Conservation (phyloP, 2,888 invertebrate species). For the Bellardia pandia region DNA sequence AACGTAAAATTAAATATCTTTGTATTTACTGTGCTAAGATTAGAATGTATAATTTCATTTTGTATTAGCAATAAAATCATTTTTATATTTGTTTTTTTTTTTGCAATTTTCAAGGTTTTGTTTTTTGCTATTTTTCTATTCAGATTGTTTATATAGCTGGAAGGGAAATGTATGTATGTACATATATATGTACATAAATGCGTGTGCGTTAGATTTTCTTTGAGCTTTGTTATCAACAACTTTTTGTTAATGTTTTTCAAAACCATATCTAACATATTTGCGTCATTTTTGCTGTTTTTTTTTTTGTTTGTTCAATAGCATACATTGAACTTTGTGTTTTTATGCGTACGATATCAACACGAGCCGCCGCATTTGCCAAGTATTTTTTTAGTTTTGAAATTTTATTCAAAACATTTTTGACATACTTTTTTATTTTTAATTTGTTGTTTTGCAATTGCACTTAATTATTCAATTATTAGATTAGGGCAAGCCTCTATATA, state of each 20-base stretch:
- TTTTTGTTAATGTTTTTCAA: slow-evolving; percentile 27
- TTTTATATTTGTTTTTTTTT: neutral
- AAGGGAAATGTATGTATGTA: neutral
- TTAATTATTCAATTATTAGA: neutral
- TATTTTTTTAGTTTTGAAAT: slow-evolving; percentile 1
- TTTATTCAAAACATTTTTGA: slow-evolving; percentile 25
- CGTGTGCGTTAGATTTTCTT: too few species aligned
- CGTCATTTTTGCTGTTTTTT: slow-evolving; percentile 36
- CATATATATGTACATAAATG: too few species aligned
- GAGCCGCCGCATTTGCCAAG: slow-evolving; percentile 21
- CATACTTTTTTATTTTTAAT: slow-evolving; percentile 37
- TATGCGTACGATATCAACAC: neutral
- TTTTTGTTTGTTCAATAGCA: slow-evolving; percentile 41
- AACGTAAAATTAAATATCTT: neutral
- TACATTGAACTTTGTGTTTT: slow-evolving; percentile 51
- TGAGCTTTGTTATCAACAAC: neutral
- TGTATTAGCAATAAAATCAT: neutral
- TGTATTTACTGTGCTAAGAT: slow-evolving; percentile 17
- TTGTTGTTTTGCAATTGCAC: slow-evolving; percentile 28
- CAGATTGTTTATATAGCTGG: neutral
- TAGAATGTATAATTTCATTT: neutral
- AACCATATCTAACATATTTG: slow-evolving; percentile 24
- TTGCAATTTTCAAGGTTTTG: slow-evolving; percentile 35
- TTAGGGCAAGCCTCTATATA: slow-evolving; percentile 3
- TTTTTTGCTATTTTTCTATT: neutral